A percentile compares a stretch with the other conserved stretches of the same genome.
phyloP scores from a whole-genome alignment of 2,797 vertebrate species.

The Thamnophis elegans region DNA sequence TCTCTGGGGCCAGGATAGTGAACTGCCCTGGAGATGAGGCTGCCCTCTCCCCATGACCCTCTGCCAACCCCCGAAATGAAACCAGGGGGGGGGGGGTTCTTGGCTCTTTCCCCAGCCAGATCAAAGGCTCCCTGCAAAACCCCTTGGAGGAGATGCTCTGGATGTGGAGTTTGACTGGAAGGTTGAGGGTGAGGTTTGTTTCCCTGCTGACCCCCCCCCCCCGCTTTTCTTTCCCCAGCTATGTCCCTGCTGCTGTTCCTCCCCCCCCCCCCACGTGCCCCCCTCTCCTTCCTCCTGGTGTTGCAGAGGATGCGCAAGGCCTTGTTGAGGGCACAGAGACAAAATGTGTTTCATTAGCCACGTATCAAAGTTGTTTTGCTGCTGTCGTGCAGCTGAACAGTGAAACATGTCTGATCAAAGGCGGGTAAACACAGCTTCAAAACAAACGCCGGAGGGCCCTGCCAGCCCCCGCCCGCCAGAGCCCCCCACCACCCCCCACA shows the following conservation, averaged over 20 bases:
- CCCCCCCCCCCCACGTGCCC: accelerated
- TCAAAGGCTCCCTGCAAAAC: conserved; percentile 4
- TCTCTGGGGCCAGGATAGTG: background rate
- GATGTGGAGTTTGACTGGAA: background rate
- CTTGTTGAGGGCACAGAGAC: conserved; percentile 23
- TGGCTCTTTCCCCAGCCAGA: background rate
- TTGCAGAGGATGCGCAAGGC: conserved; percentile 23
- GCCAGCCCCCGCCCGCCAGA: conserved; percentile 29
- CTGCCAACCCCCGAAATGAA: background rate
- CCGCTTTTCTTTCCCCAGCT: background rate
- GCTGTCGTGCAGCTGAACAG: conserved; percentile 65
- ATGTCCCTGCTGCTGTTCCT: background rate
- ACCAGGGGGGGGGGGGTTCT: background rate
- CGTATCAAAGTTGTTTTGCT: conserved; percentile 68
- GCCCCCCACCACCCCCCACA: conserved; percentile 13
- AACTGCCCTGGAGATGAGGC: background rate
- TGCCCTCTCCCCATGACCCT: background rate
- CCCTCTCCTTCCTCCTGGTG: background rate
- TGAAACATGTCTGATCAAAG: conserved; percentile 70
- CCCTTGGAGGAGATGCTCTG: background rate
- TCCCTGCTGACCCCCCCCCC: background rate
- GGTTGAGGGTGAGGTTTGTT: background rate
- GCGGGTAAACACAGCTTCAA: conserved; percentile 67
- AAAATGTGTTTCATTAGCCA: conserved; percentile 65
- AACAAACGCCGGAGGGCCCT: conserved; percentile 62